Percentiles rank a stretch among this genome's conserved stretches.
Conservation (phyloP, 2,888 invertebrate species). For the Zhuqinia jingwanae region DNA sequence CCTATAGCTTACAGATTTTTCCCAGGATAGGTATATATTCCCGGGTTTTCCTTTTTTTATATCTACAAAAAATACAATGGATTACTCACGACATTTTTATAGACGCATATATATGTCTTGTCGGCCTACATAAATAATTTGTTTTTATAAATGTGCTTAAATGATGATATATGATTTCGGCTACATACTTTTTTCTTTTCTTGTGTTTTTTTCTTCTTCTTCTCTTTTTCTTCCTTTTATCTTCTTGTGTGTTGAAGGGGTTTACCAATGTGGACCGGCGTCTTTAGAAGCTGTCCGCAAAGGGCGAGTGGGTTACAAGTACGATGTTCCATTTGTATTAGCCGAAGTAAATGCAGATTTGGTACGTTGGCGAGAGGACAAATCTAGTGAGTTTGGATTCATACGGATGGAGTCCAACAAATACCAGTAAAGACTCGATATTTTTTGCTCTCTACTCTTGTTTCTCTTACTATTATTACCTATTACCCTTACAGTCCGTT, state of each 20-base stretch:
- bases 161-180: too few species aligned
- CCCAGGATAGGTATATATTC: too few species aligned
- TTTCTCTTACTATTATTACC: not conserved
- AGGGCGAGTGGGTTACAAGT: constrained; percentile 88
- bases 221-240: constrained; percentile 23
- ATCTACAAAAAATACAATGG: too few species aligned
- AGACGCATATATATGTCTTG: too few species aligned
- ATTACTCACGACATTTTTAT: too few species aligned
- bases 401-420: constrained; percentile 75
- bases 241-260: constrained; percentile 80
- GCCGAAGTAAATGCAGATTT: constrained; percentile 92
- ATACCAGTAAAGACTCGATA: constrained; percentile 74
- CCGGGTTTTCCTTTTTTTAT: too few species aligned
- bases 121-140: too few species aligned
- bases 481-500: constrained; percentile 13
- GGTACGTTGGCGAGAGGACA: constrained; percentile 85
- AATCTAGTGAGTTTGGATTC: constrained; percentile 74
- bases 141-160: too few species aligned
- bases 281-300: constrained; percentile 89
- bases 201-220: constrained; percentile 8
- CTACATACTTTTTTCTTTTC: too few species aligned
- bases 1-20: too few species aligned
- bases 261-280: constrained; percentile 90
- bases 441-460: not conserved
- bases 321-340: constrained; percentile 89